Conservation (phyloP, 2,797 vertebrate species). For the Rhinogobio ventralis region DNA sequence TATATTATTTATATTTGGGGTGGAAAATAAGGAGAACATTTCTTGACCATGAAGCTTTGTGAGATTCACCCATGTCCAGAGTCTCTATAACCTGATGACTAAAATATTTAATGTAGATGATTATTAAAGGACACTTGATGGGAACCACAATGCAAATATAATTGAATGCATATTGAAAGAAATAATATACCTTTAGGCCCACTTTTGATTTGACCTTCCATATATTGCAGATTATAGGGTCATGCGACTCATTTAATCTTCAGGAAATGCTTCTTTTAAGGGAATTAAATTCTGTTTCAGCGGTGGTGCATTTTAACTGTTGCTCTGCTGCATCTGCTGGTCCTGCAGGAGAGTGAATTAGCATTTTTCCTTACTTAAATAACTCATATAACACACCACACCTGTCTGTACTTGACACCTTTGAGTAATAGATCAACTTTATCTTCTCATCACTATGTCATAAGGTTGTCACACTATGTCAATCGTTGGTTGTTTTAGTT, state of each 20-base stretch:
- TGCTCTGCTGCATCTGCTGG: background rate
- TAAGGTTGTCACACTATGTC: background rate
- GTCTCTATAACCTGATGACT: background rate
- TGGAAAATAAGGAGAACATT: background rate
- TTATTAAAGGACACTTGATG: background rate
- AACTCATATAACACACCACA: background rate
- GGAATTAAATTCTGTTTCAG: background rate
- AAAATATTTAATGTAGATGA: background rate
- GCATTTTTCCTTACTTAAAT: background rate
- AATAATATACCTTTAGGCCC: background rate
- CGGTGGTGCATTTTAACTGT: background rate
- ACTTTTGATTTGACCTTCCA: background rate
- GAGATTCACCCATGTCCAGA: background rate
- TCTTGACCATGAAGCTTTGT: background rate
- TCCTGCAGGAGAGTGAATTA: background rate
- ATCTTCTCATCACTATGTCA: conserved; percentile 2
- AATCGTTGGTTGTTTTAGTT: conserved; percentile 30
- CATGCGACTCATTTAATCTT: conserved; percentile 18
- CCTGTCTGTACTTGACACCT: background rate
- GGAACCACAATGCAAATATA: background rate
- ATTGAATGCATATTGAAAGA: background rate
- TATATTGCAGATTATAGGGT: conserved; percentile 11
- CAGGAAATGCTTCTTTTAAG: background rate
- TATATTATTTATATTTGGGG: background rate
- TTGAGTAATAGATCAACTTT: conserved; percentile 13